Evolutionary conservation across 2,113 vertebrate genomes (phyloP).

Genomic region (Pagrus major): DNA sequence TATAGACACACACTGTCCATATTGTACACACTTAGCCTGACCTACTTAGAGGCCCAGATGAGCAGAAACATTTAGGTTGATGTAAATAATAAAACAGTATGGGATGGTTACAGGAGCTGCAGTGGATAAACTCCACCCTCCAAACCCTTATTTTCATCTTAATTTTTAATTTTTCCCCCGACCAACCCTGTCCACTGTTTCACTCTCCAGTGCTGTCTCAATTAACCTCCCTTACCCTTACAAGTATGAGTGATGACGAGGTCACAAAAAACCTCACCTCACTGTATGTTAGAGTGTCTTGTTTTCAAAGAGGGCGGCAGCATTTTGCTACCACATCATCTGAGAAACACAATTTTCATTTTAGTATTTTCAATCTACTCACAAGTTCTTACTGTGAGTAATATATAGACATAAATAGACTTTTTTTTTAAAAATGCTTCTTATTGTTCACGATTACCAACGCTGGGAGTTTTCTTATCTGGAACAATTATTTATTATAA

Average conservation of each 20-base stretch:
- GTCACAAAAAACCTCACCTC: constrained; percentile 24
- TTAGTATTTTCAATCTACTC: too few species aligned
- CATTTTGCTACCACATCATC: not conserved
- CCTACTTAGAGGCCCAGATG: constrained; percentile 56
- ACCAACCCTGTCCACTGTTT: not conserved
- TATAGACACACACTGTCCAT: constrained; percentile 6
- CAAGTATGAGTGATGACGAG: not conserved
- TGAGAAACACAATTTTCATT: too few species aligned
- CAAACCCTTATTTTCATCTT: constrained; percentile 3
- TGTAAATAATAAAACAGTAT: constrained; percentile 70
- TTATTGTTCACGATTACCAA: not conserved
- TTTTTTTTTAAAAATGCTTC: too few species aligned
- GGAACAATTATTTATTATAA: not conserved
- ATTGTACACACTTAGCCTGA: constrained; percentile 22
- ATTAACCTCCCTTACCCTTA: constrained; percentile 17
- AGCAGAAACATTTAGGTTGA: constrained; percentile 45
- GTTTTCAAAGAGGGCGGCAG: not conserved
- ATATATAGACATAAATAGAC: too few species aligned
- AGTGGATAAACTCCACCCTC: constrained; percentile 6
- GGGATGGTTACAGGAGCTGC: constrained; percentile 5
- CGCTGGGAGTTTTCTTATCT: not conserved
- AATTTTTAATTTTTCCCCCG: not conserved
- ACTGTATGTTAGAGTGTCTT: not conserved
- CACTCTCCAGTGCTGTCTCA: constrained; percentile 2
- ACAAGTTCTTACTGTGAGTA: not conserved